Conservation (phyloP, 1,140 invertebrate genomes). For the Ostrea edulis region DNA sequence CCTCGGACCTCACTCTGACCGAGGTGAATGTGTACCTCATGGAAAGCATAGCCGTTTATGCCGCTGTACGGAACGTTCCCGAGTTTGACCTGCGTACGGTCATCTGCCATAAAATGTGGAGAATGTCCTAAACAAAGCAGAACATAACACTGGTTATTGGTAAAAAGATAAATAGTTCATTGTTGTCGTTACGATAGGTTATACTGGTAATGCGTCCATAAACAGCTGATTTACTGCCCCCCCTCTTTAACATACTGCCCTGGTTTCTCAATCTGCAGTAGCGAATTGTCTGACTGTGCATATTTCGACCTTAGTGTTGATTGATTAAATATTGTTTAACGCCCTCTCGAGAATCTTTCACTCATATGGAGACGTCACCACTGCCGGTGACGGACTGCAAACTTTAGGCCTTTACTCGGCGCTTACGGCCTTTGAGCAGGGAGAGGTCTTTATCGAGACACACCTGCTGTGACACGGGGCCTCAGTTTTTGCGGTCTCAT, state of each 20-base stretch:
- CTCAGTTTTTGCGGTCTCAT: no score
- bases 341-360: no score
- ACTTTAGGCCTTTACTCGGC: no score
- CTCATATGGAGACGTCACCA: no score
- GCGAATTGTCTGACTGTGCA: no score
- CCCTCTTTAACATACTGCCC: background rate
- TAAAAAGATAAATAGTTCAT: background rate
- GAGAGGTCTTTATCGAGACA: no score
- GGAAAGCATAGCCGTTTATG: background rate
- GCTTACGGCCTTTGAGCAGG: no score
- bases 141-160: background rate
- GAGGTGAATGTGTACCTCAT: background rate
- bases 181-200: background rate
- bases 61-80: conserved; percentile 4
- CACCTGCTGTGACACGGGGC: no score
- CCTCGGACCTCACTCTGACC: background rate
- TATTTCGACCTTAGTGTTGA: no score
- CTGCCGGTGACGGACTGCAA: no score
- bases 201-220: background rate
- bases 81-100: background rate
- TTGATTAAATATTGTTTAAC: no score
- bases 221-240: background rate
- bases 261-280: background rate
- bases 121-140: background rate
- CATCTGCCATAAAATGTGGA: conserved; percentile 10